Evolutionary conservation across 2,888 invertebrate species (phyloP), one percentile per base, ranked within the genome.

Genomic region (Rhagonycha lutea): DNA sequence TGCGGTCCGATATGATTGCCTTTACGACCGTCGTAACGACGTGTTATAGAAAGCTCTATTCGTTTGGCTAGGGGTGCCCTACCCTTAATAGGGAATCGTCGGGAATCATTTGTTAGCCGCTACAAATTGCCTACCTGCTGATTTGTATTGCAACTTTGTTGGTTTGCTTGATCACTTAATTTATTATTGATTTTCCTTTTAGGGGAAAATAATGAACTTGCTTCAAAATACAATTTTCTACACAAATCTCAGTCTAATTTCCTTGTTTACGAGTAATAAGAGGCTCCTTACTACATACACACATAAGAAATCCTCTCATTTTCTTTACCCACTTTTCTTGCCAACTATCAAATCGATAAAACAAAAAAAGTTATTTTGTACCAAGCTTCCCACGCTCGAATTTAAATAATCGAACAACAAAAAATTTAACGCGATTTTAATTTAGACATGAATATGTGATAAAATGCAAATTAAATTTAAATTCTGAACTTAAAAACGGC

Each of bases 1-100:
- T 83, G 82, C 83, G 83, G 83, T 82, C 84, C 83, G 83, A 84
- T 84, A 83, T 84, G 84, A 84, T 84, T 84, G 83, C 83, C 83
- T 83, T 83, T 83, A 83, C 81, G 82, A 81, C 78, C 79, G 80
- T 76, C 80, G 83, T 83, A 83, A 83, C 82, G 83, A 83, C 82
- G 82, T 82, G 83, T 82, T 81, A 79, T 76, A 73, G 75, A 75
- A 75, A 75, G 75, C 73, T 70, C 47, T 73, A 72, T 78, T 75
- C 29, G 75, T 32, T 70, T 61, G 76, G 77, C 63, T 65, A 65
- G 78, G 77, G 79, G 72, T 47, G 72, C 61, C 26, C 61, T 14
- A 32, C 65, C 24, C 14, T 69, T 77, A 77, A 77, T 72, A 68
- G 72, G 69, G 73, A 74, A 74, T 68, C 72, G 77, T 74, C 72